Conservation (phyloP, 2,797 vertebrate genomes). For the Leptoclinus maculatus region DNA sequence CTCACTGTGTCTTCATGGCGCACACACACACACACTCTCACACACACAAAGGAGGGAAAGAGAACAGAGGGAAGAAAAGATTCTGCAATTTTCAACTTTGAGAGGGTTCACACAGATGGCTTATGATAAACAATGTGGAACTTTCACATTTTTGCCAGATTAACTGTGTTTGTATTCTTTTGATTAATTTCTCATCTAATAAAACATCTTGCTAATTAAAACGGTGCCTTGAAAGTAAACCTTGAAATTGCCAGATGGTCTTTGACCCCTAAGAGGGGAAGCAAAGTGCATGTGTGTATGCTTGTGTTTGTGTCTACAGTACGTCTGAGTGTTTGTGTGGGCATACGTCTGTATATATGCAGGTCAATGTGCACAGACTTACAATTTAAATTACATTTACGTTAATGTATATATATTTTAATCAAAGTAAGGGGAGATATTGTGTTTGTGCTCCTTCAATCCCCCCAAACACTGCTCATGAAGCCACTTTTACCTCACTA, state of each 20-base stretch:
- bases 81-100: slow-evolving; percentile 69
- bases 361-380: slow-evolving; percentile 7
- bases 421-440: background rate
- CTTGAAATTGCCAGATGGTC: slow-evolving; percentile 83
- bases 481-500: background rate
- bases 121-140: slow-evolving; percentile 80
- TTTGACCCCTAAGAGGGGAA: slow-evolving; percentile 77
- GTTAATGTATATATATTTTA: background rate
- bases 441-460: background rate
- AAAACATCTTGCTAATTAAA: slow-evolving; percentile 84
- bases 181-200: slow-evolving; percentile 83
- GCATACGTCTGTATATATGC: slow-evolving; percentile 23
- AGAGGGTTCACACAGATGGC: slow-evolving; percentile 81
- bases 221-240: slow-evolving; percentile 80
- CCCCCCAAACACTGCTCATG: background rate
- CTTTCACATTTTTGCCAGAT: slow-evolving; percentile 81
- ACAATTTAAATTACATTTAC: slow-evolving; percentile 4
- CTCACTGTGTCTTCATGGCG: slow-evolving; percentile 57
- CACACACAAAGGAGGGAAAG: slow-evolving; percentile 53
- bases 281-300: slow-evolving; percentile 57
- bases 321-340: slow-evolving; percentile 37
- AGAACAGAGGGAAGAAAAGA: slow-evolving; percentile 66
- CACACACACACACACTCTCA: slow-evolving; percentile 11
- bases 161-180: slow-evolving; percentile 81
- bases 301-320: slow-evolving; percentile 52